A percentile compares a stretch with the other conserved stretches of the same genome.
phyloP scores from a whole-genome alignment of 2,888 invertebrate species.

The Amiota mariae region DNA sequence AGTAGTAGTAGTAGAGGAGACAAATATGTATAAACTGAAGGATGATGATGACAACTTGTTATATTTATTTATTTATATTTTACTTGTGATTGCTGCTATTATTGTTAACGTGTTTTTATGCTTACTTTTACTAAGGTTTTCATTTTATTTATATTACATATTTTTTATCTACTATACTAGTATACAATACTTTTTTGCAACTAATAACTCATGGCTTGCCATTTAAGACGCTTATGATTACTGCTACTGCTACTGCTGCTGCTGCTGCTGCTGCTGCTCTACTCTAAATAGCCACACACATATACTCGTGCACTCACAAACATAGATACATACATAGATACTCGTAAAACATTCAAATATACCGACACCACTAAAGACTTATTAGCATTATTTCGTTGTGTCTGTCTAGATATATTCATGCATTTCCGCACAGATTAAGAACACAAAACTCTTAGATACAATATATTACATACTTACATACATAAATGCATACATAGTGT shows the following conservation, averaged over 20 bases:
- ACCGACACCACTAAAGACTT: conserved; percentile 17
- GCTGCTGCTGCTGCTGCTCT: neutral
- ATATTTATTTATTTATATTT: neutral
- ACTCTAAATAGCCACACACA: conserved; percentile 38
- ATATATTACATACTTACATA: no score
- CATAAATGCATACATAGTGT: no score
- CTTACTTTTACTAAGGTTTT: conserved; percentile 15
- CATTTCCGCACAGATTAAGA: conserved; percentile 36
- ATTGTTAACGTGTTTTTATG: conserved; percentile 34
- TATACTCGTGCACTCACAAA: conserved; percentile 24
- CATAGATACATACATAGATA: neutral
- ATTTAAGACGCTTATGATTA: conserved; percentile 43
- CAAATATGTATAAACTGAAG: conserved; percentile 5
- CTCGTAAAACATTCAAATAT: neutral
- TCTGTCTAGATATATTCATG: conserved; percentile 18
- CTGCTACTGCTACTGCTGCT: conserved; percentile 15
- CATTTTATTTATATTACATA: conserved; percentile 19
- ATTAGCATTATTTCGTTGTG: conserved; percentile 14
- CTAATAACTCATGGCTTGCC: conserved; percentile 38
- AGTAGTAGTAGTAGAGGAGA: no score
- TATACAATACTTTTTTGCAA: neutral
- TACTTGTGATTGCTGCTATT: conserved; percentile 29
- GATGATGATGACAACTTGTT: no score
- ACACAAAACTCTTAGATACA: conserved; percentile 12
- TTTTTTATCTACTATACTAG: neutral